Conservation (phyloP, 2,888 invertebrate species). For the Urechis unicinctus region DNA sequence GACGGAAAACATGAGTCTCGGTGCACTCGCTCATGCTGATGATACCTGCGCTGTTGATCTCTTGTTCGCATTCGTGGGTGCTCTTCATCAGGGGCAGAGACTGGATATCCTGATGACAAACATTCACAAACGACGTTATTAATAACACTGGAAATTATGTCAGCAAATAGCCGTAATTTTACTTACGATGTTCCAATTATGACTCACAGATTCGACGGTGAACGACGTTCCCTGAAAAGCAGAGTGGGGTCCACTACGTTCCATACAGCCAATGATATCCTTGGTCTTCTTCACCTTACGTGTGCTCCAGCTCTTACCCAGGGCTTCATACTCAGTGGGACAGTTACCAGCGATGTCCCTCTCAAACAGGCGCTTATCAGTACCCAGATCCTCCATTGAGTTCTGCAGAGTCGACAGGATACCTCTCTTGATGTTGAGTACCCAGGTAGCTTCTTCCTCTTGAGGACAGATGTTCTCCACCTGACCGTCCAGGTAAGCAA, state of each 20-base stretch:
- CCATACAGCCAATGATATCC: conserved; percentile 38
- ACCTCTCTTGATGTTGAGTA: conserved; percentile 84
- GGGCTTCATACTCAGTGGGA: conserved; percentile 63
- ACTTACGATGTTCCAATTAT: too few relatives aligned
- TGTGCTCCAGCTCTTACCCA: conserved; percentile 27
- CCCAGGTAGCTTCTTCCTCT: conserved; percentile 66
- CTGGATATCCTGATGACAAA: too few relatives aligned
- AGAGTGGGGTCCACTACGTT: conserved; percentile 33
- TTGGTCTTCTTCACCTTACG: conserved; percentile 37
- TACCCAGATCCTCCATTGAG: conserved; percentile 60
- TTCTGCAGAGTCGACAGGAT: conserved; percentile 83
- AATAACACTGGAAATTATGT: too few relatives aligned
- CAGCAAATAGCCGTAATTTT: too few relatives aligned
- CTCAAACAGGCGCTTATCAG: background rate
- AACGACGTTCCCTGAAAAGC: conserved; percentile 43
- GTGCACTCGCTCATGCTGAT: conserved; percentile 62
- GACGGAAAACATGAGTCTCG: conserved; percentile 68
- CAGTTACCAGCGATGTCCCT: conserved; percentile 76
- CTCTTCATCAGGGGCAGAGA: conserved; percentile 51
- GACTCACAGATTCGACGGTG: conserved; percentile 35
- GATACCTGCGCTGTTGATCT: conserved; percentile 60
- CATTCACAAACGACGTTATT: too few relatives aligned
- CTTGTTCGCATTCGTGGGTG: conserved; percentile 62
- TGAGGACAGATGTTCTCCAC: conserved; percentile 72
- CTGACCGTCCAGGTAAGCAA: conserved; percentile 72